Evolutionary conservation across 2,888 invertebrate species (phyloP).

Genomic region (Dynastes tityus): DNA sequence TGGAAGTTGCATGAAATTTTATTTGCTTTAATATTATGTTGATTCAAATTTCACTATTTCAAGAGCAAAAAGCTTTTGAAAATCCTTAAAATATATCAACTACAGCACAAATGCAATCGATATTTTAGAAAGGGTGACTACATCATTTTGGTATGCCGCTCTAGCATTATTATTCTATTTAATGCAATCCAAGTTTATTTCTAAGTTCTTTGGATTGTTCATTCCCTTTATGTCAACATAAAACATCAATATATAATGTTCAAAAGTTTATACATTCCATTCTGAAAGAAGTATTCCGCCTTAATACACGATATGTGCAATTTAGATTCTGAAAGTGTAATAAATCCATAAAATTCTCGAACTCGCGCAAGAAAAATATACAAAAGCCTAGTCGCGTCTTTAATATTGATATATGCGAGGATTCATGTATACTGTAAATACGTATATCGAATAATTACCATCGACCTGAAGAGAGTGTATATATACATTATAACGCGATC

Average conservation of each 20-base stretch:
- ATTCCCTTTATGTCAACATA: neutral
- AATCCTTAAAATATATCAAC: no score
- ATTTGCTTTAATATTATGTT: no score
- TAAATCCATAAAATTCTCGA: conserved; percentile 25
- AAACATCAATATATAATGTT: conserved; percentile 11
- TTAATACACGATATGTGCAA: conserved; percentile 27
- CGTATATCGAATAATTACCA: conserved; percentile 20
- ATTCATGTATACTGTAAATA: neutral
- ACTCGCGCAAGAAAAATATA: conserved; percentile 19
- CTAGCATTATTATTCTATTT: no score
- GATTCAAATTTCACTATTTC: no score
- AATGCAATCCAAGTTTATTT: no score
- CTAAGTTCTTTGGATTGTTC: no score
- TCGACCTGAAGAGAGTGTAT: neutral
- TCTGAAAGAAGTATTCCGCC: conserved; percentile 9
- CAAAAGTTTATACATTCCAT: conserved; percentile 29
- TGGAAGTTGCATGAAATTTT: no score
- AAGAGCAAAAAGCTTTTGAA: no score
- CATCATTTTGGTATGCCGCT: no score
- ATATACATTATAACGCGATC: conserved; percentile 22
- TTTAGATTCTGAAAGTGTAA: conserved; percentile 24
- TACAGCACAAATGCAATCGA: no score
- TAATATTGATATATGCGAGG: neutral
- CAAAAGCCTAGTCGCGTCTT: conserved; percentile 6
- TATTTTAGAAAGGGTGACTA: no score